These are phyloP conservation scores for Acipenser ruthenus DNA, from an alignment of 2,797 vertebrate genomes.

Conservation along the genomic window DNA sequence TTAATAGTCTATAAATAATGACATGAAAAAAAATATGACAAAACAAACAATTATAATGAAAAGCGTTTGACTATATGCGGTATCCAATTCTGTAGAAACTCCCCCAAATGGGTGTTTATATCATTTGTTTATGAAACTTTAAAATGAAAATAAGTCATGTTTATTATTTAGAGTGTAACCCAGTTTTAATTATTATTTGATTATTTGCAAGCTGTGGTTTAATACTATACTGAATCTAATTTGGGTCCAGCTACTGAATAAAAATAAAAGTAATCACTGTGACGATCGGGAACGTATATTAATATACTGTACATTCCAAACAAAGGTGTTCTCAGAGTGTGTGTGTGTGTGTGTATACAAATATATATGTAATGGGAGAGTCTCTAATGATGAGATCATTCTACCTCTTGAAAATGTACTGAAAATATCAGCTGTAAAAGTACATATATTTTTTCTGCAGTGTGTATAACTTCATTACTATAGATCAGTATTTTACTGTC, in stretches of 20 bases:
- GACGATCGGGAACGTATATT: slow-evolving; percentile 33
- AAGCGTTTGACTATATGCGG: too few species aligned
- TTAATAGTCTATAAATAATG: too few species aligned
- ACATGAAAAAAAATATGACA: too few species aligned
- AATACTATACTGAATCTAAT: neutral
- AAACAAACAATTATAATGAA: too few species aligned
- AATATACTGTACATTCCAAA: slow-evolving; percentile 33
- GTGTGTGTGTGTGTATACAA: slow-evolving; percentile 30
- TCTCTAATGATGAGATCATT: slow-evolving; percentile 59
- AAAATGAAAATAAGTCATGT: too few species aligned
- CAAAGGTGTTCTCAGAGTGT: slow-evolving; percentile 35
- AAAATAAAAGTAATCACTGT: slow-evolving; percentile 30
- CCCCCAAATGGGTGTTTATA: too few species aligned
- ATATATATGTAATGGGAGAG: slow-evolving; percentile 22
- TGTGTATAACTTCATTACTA: slow-evolving; percentile 26
- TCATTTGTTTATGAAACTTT: too few species aligned
- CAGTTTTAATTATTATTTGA: slow-evolving; percentile 3
- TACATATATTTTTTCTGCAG: slow-evolving; percentile 54
- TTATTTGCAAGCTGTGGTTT: neutral
- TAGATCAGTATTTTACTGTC: slow-evolving; percentile 28
- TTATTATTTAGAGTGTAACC: slow-evolving; percentile 5
- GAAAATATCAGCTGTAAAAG: slow-evolving; percentile 27
- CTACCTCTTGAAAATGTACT: slow-evolving; percentile 51
- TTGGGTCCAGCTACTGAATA: slow-evolving; percentile 33
- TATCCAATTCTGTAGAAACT: too few species aligned